These are phyloP conservation scores for Minunthozetes semirufus DNA, from an alignment of 2,888 invertebrate genomes.

Conservation along the genomic window DNA sequence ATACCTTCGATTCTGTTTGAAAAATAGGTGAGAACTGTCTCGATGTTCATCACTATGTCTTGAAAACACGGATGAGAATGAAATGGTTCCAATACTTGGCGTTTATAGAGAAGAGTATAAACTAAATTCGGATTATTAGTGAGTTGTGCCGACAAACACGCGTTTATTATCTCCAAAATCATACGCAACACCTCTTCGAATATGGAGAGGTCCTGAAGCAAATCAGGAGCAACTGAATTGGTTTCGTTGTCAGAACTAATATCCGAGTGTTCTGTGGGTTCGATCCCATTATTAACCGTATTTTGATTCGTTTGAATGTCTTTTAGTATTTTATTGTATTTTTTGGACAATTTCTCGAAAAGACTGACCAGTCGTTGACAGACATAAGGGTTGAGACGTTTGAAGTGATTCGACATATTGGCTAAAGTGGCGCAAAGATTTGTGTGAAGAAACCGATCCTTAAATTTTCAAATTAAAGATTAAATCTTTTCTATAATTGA, in stretches of 20 bases:
- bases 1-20: conserved; percentile 56
- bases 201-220: conserved; percentile 79
- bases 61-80: conserved; percentile 81
- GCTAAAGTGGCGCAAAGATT: conserved; percentile 97
- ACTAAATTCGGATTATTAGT: conserved; percentile 82
- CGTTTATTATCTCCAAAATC: conserved; percentile 95
- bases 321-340: conserved; percentile 32
- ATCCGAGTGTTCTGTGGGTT: background rate
- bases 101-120: conserved; percentile 89
- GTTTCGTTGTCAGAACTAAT: conserved; percentile 33
- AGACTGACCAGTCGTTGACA: conserved; percentile 75
- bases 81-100: conserved; percentile 77
- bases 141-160: conserved; percentile 79
- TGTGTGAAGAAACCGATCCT: conserved; percentile 95
- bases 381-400: conserved; percentile 87
- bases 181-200: conserved; percentile 93
- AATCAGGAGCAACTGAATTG: conserved; percentile 22
- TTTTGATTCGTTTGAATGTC: conserved; percentile 20
- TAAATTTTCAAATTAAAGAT: conserved; percentile 26
- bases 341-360: conserved; percentile 40
- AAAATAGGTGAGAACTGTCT: conserved; percentile 69
- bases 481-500: conserved; percentile 5
- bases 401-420: conserved; percentile 91
- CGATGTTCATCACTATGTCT: conserved; percentile 88
- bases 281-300: conserved; percentile 29